A percentile compares a stretch with the other conserved stretches of the same genome.
These are phyloP conservation scores for Parapsyche elsis DNA, from an alignment of 1,140 invertebrate species.

Conservation along the genomic window DNA sequence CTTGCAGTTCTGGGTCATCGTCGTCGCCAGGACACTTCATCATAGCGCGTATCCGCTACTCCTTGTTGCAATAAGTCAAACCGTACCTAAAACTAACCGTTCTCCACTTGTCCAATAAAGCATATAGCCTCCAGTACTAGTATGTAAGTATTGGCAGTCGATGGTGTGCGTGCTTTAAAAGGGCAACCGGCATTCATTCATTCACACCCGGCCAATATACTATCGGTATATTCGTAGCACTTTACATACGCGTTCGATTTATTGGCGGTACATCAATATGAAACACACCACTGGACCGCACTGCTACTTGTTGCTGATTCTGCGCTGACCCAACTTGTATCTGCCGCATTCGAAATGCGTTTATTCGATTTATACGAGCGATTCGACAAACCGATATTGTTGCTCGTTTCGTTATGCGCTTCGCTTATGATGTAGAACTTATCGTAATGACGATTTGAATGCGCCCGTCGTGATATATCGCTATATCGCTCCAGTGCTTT, in stretches of 20 bases:
- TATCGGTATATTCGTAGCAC: not conserved
- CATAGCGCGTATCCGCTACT: slow-evolving; percentile 22
- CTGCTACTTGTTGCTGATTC: not conserved
- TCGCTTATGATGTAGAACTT: too few relatives aligned
- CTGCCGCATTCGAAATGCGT: not conserved
- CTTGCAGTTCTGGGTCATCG: not conserved
- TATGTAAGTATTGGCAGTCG: not conserved
- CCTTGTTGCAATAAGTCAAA: not conserved
- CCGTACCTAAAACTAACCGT: slow-evolving; percentile 29
- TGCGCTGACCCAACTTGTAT: not conserved
- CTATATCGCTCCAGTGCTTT: too few relatives aligned
- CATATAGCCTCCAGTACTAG: not conserved
- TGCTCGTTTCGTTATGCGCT: not conserved
- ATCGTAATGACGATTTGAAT: too few relatives aligned
- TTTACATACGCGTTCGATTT: slow-evolving; percentile 14
- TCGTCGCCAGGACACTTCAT: slow-evolving; percentile 9
- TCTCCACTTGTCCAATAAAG: slow-evolving; percentile 4
- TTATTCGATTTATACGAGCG: slow-evolving; percentile 4
- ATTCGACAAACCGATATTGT: not conserved
- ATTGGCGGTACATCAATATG: slow-evolving; percentile 17
- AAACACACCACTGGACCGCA: not conserved
- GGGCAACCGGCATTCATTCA: slow-evolving; percentile 36
- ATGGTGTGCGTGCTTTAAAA: slow-evolving; percentile 2
- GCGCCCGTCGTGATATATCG: too few relatives aligned
- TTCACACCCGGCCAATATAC: slow-evolving; percentile 43